Base-by-base conservation (phyloP, 2,888 invertebrate genomes). In the Piscicola geometra region DNA sequence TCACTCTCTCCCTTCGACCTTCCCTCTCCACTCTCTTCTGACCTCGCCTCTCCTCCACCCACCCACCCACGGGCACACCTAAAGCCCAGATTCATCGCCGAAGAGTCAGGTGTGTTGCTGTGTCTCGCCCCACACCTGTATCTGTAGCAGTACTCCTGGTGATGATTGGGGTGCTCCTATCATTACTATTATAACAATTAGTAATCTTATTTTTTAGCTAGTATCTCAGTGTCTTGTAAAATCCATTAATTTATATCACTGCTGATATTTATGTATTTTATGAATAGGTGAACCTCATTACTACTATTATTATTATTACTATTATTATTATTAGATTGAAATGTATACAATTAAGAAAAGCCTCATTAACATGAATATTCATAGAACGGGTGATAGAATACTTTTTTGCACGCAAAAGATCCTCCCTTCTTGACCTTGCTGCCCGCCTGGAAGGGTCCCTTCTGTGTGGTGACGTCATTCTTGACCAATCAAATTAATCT, bases 351-450 rank as follows among this genome's bases (percentile, higher is more conserved):
- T 15, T 15, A 47, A 47, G 21, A 15, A 47, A 47, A 47, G 21
- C 50, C 21, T 9, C 50, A 47, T 15, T 47, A 47, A 47, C 21
- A 15, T 47, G 21, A 47, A 47, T 47, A 21, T 15, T 47, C 9
- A 15, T 15, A 47, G 12, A 56, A 56, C 25, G 21, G 60, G 3
- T 25, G 25, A 21, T 3, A 56, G 5, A 21, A 76, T 79, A 84
- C 85, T 81, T 84, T 83, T 71, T 82, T 83, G 77, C 85, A 97
- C 82, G 96, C 88, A 84, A 92, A 97, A 0, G 96, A 97, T 0
- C 97, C 97, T 47, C 97, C 97, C 87, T 96, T 97, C 84, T 96
- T 97, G 9, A 95, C 94, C 84, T 92, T 92, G 82, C 93, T 91
- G 25, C 82, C 86, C 25, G 89, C 89, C 75, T 79, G 82, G 21